phyloP scores from a whole-genome alignment of 1,140 invertebrate genomes.

The Panulirus ornatus region DNA sequence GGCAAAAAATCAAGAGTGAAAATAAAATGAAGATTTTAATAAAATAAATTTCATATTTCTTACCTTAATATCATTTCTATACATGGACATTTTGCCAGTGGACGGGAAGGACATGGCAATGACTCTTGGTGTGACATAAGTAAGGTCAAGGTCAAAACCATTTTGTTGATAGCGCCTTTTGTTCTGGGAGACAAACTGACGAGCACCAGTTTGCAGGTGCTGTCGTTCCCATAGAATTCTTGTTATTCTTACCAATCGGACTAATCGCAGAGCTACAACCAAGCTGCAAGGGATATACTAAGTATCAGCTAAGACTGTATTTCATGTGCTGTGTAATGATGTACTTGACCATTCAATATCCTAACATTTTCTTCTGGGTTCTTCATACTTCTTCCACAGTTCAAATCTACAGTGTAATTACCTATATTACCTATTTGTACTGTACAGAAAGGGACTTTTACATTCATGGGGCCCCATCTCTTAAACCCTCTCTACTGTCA shows the following conservation, averaged over 20 bases:
- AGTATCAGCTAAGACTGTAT: no score
- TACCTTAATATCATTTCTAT: constrained; percentile 82
- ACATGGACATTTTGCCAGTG: constrained; percentile 81
- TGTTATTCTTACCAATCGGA: constrained; percentile 79
- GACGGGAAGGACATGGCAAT: constrained; percentile 84
- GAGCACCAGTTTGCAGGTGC: constrained; percentile 79
- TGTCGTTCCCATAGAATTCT: constrained; percentile 79
- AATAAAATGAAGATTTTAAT: background rate
- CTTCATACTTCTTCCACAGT: no score
- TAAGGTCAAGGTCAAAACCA: constrained; percentile 83
- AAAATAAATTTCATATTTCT: constrained; percentile 51
- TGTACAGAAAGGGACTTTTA: no score
- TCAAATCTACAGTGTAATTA: no score
- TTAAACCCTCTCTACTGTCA: no score
- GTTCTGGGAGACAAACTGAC: constrained; percentile 82
- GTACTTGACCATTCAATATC: no score
- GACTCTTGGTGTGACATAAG: constrained; percentile 82
- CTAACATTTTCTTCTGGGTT: no score
- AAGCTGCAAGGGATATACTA: constrained; percentile 75
- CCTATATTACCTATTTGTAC: no score
- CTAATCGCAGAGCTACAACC: constrained; percentile 79
- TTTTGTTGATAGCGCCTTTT: constrained; percentile 81
- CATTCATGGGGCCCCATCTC: no score
- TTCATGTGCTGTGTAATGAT: no score
- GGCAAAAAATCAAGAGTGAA: no score